Percentiles rank a stretch among this genome's conserved stretches.
Conservation (phyloP, 2,888 invertebrate genomes). For the Physocephala rufipes region DNA sequence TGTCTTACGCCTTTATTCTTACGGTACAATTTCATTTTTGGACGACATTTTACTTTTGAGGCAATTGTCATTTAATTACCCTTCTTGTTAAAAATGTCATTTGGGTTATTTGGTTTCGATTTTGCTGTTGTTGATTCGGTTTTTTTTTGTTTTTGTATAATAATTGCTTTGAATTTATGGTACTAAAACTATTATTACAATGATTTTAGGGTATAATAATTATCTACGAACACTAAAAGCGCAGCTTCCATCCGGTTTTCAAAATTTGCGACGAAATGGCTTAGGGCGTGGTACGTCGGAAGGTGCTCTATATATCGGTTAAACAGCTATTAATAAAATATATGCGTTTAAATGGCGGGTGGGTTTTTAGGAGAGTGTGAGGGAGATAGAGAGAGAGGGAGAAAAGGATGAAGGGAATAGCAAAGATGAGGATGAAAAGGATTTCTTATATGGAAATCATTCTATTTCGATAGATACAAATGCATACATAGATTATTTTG, state of each 20-base stretch:
- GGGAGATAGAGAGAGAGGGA: too few relatives aligned
- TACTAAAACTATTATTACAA: neutral
- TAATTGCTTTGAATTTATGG: slow-evolving; percentile 29
- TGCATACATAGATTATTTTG: neutral
- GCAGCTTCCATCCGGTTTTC: slow-evolving; percentile 1
- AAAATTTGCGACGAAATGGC: neutral
- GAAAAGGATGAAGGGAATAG: neutral
- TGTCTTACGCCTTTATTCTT: slow-evolving; percentile 43
- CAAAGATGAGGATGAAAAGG: too few relatives aligned
- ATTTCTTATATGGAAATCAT: neutral
- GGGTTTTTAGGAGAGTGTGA: neutral
- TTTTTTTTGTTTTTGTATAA: slow-evolving; percentile 22
- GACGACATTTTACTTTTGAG: slow-evolving; percentile 3
- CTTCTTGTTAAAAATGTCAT: too few relatives aligned
- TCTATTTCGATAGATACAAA: neutral
- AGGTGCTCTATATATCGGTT: neutral
- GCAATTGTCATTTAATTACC: neutral
- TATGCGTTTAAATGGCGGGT: too few relatives aligned
- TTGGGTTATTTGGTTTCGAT: neutral
- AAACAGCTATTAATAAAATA: too few relatives aligned
- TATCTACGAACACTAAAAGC: neutral
- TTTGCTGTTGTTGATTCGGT: neutral
- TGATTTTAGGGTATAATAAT: slow-evolving; percentile 6
- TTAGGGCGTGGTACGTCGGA: slow-evolving; percentile 12
- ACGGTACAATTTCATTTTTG: slow-evolving; percentile 43